These are phyloP conservation scores for Chrysopilus asiliformis DNA, from an alignment of 2,888 invertebrate genomes.

Conservation along the genomic window DNA sequence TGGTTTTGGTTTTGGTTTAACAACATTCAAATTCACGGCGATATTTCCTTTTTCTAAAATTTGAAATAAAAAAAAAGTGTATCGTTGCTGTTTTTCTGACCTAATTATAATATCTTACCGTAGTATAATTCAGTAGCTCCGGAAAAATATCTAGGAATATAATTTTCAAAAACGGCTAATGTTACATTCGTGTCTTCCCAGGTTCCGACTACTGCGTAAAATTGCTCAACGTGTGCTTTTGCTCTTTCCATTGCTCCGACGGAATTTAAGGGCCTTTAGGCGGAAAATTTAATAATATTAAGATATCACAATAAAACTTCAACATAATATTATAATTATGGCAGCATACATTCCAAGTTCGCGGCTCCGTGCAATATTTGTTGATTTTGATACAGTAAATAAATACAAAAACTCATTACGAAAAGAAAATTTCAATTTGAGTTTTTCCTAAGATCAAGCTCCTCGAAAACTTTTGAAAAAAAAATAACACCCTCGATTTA, in stretches of 20 bases:
- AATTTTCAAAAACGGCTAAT: slow-evolving; percentile 66
- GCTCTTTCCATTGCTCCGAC: slow-evolving; percentile 69
- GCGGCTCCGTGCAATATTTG: background rate
- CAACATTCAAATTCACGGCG: slow-evolving; percentile 66
- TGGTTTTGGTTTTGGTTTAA: slow-evolving; percentile 73
- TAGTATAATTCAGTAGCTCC: slow-evolving; percentile 64
- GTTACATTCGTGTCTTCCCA: slow-evolving; percentile 79
- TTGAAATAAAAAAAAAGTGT: too few species aligned
- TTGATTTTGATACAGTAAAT: too few species aligned
- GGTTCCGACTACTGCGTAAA: slow-evolving; percentile 80
- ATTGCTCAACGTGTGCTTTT: slow-evolving; percentile 69
- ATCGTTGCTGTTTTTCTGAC: slow-evolving; percentile 41
- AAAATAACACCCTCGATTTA: too few species aligned
- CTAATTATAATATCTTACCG: slow-evolving; percentile 58
- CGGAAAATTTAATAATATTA: slow-evolving; percentile 48
- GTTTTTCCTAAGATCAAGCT: too few species aligned
- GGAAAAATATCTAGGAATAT: slow-evolving; percentile 68
- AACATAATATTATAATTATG: too few species aligned
- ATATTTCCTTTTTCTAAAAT: too few species aligned
- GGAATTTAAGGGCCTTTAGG: slow-evolving; percentile 62
- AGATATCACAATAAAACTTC: slow-evolving; percentile 45
- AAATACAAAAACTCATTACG: too few species aligned
- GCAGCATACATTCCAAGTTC: too few species aligned
- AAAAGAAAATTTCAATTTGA: too few species aligned
- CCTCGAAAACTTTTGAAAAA: too few species aligned